Evolutionary conservation across 2,113 vertebrate genomes (phyloP), one percentile per base, ranked within the genome.

Genomic region (Lepisosteus oculatus): DNA sequence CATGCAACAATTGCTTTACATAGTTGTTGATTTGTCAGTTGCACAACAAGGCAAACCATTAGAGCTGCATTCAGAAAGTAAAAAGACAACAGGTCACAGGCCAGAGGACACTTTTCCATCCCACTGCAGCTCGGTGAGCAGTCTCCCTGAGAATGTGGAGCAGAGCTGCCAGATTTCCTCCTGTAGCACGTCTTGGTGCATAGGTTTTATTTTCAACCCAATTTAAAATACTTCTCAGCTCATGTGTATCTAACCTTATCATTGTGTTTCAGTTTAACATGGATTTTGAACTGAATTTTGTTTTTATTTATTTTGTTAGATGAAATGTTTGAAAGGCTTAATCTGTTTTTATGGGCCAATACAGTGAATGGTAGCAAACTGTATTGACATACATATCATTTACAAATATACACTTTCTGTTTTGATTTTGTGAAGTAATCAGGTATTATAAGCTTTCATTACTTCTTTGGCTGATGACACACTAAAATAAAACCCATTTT

Each of bases 191-290:
- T 2, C 64, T 67, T 14, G 56, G 7, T 78, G 66, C 75, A 75
- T 77, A 77, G 76, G 73, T 70, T 78, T 76, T 73, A 66, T 67
- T 74, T 73, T 57, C 76, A 78, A 78, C 47, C 63, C 56, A 13
- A 42, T 75, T 65, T 55, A 75, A 74, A 65, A 68, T 71, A 11
- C 59, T 59, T 66, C 61, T 56, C 47, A 6, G 41, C 67, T 78
- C 74, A 61, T 74, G 72, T 74, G 74, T 67, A 76, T 72, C 72
- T 70, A 17, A 76, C 76, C 72, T 70, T 64, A 71, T 75, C 59
- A 62, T 67, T 64, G 41, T 51, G 44, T 41, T 43, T 55, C 68
- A 59, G 29, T 29, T 51, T 55, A 57, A 70, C 63, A 14, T 17
- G 47, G 47, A 51, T 51, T 51, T 51, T 5, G 47, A 6, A 9